Base-by-base conservation (phyloP, 2,113 vertebrate genomes). In the Tricholaema leucomelas region DNA sequence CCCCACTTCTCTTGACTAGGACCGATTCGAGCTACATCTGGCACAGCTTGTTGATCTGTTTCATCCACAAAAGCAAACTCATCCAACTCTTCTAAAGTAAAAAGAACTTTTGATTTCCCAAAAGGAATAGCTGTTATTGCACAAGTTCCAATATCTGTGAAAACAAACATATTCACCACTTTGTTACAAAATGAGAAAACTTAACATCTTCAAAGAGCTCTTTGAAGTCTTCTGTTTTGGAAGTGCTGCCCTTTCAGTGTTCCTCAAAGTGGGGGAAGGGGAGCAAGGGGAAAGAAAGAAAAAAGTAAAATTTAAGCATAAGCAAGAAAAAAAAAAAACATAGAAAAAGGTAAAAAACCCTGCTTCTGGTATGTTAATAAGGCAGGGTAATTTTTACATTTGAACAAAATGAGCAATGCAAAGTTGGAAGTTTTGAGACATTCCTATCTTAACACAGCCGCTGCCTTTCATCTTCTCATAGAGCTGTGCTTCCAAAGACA, bases 81-180 rank as follows among this genome's bases (percentile, higher is more conserved):
- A 90, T 99, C 99, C 89, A 98, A 86, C 78, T 99, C 99, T 94
- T 99, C 99, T 82, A 99, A 97, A 81, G 98, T 99, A 97, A 99
- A 99, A 89, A 99, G 98, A 91, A 99, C 99, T 97, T 99, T 99
- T 73, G 99, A 99, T 96, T 99, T 99, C 97, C 99, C 99, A 96
- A 99, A 99, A 58, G 99, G 99, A 91, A 99, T 99, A 16, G 99
- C 99, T 94, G 99, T 99, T 95, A 99, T 99, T 87, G 99, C 98
- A 97, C 98, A 98, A 19, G 98, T 98, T 60, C 99, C 99, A 24
- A 98, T 98, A 90, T 99, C 99, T 99, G 94, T 85, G 81, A 87
- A 85, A 63, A 33, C 27, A 69, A 50, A 94, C 23, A 30, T 82
- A 81, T 94, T 92, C 69, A 93, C 4, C 30, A 19, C 19, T 77